Evolutionary conservation across 1,140 invertebrate genomes (phyloP).

Genomic region (Luehdorfia chinensis): DNA sequence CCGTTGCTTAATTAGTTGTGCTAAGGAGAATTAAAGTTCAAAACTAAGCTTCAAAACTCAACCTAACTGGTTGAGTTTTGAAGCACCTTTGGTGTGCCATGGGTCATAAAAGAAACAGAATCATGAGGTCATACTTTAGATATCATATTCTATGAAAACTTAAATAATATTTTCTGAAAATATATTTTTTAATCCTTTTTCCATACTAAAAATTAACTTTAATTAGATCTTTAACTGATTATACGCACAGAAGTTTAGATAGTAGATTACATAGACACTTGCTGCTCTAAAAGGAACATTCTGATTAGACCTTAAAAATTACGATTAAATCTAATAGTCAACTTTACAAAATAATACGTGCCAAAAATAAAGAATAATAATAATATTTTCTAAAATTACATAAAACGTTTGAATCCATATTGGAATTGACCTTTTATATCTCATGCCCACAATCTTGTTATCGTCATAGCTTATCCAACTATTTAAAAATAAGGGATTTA

Average conservation of each 20-base stretch:
- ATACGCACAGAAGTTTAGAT: conserved; percentile 59
- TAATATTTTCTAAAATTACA: conserved; percentile 12
- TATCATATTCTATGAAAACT: no score
- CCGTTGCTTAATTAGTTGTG: no score
- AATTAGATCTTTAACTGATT: conserved; percentile 58
- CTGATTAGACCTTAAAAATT: no score
- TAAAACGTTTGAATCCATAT: conserved; percentile 9
- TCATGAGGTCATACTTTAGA: no score
- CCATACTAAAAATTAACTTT: conserved; percentile 65
- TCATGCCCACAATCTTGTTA: neutral
- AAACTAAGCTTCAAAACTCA: no score
- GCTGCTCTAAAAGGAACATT: no score
- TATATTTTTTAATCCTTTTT: conserved; percentile 68
- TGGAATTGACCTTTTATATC: conserved; percentile 12
- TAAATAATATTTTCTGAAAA: conserved; percentile 70
- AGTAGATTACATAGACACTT: conserved; percentile 37
- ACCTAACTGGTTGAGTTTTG: no score
- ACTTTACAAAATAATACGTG: no score
- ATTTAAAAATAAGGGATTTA: conserved; percentile 9
- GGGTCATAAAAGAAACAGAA: no score
- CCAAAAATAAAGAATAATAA: conserved; percentile 10
- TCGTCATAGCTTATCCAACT: neutral
- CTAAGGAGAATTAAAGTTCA: no score
- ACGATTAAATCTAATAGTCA: no score
- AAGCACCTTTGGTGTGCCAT: no score